Percentiles rank a stretch among this genome's conserved stretches.
Evolutionary conservation across 2,113 vertebrate genomes (phyloP).

Genomic region (Oreocharis arfaki): DNA sequence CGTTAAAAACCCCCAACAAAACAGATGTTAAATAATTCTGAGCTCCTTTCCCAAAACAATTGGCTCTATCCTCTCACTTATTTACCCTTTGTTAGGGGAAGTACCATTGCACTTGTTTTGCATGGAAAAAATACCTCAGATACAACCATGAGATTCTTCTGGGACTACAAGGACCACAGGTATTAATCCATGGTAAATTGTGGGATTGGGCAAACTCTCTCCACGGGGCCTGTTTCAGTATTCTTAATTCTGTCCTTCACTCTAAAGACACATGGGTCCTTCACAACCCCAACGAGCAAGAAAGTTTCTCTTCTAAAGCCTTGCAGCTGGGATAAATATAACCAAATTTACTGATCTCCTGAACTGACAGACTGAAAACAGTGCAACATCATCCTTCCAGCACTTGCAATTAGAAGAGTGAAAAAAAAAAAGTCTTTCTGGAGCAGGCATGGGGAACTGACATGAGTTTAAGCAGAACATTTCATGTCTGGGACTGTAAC

Average conservation of each 20-base stretch:
- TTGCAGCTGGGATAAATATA: not conserved
- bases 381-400: not conserved
- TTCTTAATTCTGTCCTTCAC: not conserved
- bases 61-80: not conserved
- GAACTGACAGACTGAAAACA: not conserved
- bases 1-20: accelerated
- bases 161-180: not conserved
- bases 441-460: not conserved
- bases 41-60: not conserved
- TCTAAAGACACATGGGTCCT: not conserved
- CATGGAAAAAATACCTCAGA: not conserved
- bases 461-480: not conserved
- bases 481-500: not conserved
- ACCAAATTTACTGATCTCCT: not conserved
- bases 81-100: not conserved
- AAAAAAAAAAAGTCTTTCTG: not conserved
- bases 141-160: not conserved
- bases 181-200: not conserved
- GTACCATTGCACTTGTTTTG: not conserved
- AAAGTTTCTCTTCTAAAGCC: not conserved
- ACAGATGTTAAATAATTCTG: not conserved
- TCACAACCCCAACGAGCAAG: not conserved
- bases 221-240: not conserved
- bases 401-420: not conserved
- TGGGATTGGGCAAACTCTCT: not conserved